Evolutionary conservation across 2,888 invertebrate species (phyloP), one percentile per base, ranked within the genome.

Genomic region (Hypercompe scribonia): DNA sequence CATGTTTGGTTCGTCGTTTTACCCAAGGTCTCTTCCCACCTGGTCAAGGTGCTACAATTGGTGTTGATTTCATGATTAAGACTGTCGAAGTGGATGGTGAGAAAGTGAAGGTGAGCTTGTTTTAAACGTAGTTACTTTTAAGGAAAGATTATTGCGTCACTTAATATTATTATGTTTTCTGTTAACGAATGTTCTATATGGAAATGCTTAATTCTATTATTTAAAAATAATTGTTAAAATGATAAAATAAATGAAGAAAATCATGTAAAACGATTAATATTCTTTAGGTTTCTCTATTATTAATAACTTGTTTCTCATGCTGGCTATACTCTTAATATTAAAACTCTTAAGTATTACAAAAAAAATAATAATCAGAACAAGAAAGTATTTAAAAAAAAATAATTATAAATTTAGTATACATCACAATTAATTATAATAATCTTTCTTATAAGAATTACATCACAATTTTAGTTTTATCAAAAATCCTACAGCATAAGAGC

Each of bases 11-110:
- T 74, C 96, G 99, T 81, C 97, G 99, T 87, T 99, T 99, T 92
- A 99, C 99, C 63, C 99, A 99, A 96, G 99, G 99, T 3, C 95
- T 99, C 68, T 99, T 99, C 95, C 99, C 99, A 70, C 99, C 99
- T 50, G 99, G 99, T 24, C 99, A 99, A 96, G 99, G 99, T 84
- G 99, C 99, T 73, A 99, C 99, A 5, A 99, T 99, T 88, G 99
- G 99, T 74, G 99, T 99, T 39, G 99, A 99, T 96, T 99, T 99
- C 93, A 99, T 99, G 99, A 99, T 99, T 79, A 99, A 99, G 96
- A 99, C 99, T 71, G 99, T 99, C 15, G 99, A 99, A 96, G 98
- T 99, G 74, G 99, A 98, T 88, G 98, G 98, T 89, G 98, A 98
- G 94, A 98, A 98, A 97, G 98, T 99, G 86, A 99, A 99, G 97